Base-by-base conservation (phyloP, 1,140 invertebrate species). In the Physella acuta region DNA sequence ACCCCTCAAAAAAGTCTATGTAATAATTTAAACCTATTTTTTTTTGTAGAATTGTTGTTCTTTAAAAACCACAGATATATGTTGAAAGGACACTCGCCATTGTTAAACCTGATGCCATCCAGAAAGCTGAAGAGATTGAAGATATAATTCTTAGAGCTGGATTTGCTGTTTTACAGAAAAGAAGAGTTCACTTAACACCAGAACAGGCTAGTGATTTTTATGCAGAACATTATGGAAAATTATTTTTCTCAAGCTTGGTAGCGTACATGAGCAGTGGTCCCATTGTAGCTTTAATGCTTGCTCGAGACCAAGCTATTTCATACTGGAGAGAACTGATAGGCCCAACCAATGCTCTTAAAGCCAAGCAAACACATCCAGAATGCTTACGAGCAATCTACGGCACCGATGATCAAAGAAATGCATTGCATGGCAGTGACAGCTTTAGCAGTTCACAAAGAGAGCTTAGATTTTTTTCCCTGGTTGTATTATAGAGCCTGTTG, bases 141-240 rank as follows among this genome's bases (percentile, higher is more conserved):
- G 86, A 90, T 17, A 88, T 89, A 52, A 90, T 95, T 58, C 78
- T 87, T 0, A 85, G 90, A 60, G 88, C 90, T 71, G 92, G 91
- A 28, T 93, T 94, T 76, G 84, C 85, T 26, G 89, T 92, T 68
- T 3, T 58, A 33, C 86, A 92, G 86, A 89, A 87, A 76, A 87
- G 91, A 70, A 86, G 86, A 75, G 79, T 94, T 0, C 88, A 88
- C 36, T 84, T 95, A 68, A 92, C 91, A 2, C 90, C 91, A 0
- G 92, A 94, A 82, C 89, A 93, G 79, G 91, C 90, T 0, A 91
- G 91, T 2, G 92, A 94, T 81, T 90, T 94, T 71, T 94, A 93
- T 81, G 85, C 84, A 0, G 89, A 92, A 51, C 89, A 90, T 80
- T 91, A 89, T 79, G 90, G 90, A 0, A 88, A 89, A 55, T 78